A percentile compares a stretch with the other conserved stretches of the same genome.
Evolutionary conservation across 2,888 invertebrate species (phyloP).

Genomic region (Eupeodes luniger): DNA sequence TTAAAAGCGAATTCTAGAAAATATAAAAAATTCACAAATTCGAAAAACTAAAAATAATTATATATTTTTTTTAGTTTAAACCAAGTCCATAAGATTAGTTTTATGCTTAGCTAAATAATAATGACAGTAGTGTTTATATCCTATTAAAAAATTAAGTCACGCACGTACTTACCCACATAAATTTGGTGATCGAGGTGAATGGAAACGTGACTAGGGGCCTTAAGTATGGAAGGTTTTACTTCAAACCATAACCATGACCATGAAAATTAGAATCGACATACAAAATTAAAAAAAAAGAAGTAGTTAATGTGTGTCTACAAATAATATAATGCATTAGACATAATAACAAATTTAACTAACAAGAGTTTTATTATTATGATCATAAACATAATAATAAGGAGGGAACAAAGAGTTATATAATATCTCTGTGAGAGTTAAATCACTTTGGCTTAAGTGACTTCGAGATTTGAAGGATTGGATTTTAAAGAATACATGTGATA

Average conservation of each 20-base stretch:
- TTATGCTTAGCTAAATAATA: not conserved
- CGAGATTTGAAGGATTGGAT: not conserved
- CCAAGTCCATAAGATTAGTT: not conserved
- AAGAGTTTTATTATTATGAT: not conserved
- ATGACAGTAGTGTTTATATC: not conserved
- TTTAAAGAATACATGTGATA: not conserved
- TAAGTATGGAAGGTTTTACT: constrained; percentile 25
- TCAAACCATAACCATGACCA: constrained; percentile 39
- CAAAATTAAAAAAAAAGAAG: not conserved
- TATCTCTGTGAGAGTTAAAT: not conserved
- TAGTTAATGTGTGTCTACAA: not conserved
- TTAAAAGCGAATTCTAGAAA: not conserved
- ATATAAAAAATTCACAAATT: not conserved
- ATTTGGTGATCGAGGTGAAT: constrained; percentile 41
- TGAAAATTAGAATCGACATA: constrained; percentile 21
- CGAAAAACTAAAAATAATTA: not conserved
- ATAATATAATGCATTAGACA: not conserved
- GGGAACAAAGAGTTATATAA: not conserved
- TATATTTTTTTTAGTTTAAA: no score
- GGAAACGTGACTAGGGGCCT: constrained; percentile 14
- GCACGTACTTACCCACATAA: constrained; percentile 16
- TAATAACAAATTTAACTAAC: constrained; percentile 7
- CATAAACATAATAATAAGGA: not conserved
- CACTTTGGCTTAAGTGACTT: not conserved
- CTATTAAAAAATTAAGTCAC: constrained; percentile 33